Conservation (phyloP, 2,888 invertebrate genomes). For the Stenolophus ochropezus region DNA sequence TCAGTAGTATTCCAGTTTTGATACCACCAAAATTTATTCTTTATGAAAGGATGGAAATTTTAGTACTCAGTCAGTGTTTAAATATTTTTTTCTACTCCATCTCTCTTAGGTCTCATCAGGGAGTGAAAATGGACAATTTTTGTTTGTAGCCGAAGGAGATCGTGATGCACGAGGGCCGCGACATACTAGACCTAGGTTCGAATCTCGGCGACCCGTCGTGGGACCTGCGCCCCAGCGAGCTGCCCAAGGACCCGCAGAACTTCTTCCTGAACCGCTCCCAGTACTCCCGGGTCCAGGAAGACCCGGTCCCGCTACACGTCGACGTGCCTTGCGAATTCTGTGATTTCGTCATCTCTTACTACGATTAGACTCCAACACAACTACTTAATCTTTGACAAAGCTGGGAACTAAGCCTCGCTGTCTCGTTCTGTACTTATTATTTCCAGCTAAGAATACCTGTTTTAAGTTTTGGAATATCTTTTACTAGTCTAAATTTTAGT, state of each 20-base stretch:
- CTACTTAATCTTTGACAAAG: slow-evolving; percentile 22
- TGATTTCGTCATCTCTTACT: slow-evolving; percentile 62
- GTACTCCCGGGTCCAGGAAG: slow-evolving; percentile 67
- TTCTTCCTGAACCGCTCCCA: slow-evolving; percentile 80
- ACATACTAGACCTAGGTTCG: slow-evolving; percentile 77
- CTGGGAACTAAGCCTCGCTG: neutral
- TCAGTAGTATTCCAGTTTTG: too few species aligned
- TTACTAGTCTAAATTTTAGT: slow-evolving; percentile 30
- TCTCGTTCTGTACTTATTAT: slow-evolving; percentile 19
- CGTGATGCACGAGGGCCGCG: slow-evolving; percentile 74
- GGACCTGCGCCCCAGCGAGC: slow-evolving; percentile 75
- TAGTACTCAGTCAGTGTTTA: too few species aligned
- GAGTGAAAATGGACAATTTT: neutral
- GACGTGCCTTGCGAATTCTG: slow-evolving; percentile 62
- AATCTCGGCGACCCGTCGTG: slow-evolving; percentile 75
- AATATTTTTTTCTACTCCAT: too few species aligned
- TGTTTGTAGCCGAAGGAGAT: neutral
- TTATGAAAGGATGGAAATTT: too few species aligned
- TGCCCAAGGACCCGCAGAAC: slow-evolving; percentile 76
- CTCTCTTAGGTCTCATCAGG: neutral
- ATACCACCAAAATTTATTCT: too few species aligned
- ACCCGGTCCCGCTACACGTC: slow-evolving; percentile 61
- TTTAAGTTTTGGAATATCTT: neutral
- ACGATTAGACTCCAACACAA: slow-evolving; percentile 50
- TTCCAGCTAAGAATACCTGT: neutral